Evolutionary conservation across 2,888 invertebrate species (phyloP).

Genomic region (Coenonympha glycerion): DNA sequence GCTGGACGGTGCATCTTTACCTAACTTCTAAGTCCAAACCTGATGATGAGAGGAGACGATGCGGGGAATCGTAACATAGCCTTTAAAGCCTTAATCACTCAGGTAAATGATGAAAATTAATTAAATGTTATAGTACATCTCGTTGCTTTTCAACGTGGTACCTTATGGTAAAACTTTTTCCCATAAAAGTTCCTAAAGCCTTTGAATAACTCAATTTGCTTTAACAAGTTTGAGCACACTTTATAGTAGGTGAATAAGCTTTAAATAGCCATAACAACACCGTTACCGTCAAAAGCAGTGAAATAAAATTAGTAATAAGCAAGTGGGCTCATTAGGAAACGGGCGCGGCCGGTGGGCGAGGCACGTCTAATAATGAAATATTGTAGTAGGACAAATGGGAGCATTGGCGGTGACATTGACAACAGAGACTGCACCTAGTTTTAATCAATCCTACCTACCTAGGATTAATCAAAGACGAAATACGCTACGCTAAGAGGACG

Average conservation of each 20-base stretch:
- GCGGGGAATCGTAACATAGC: no score
- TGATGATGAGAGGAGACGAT: no score
- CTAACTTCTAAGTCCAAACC: no score
- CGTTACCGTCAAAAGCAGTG: constrained; percentile 2
- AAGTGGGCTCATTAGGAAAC: constrained; percentile 7
- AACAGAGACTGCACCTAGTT: neutral
- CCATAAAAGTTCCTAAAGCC: neutral
- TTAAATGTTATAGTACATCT: no score
- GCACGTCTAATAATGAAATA: constrained; percentile 2
- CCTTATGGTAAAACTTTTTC: neutral
- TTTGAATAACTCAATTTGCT: neutral
- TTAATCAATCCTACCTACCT: no score
- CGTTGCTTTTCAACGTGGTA: no score
- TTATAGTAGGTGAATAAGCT: neutral
- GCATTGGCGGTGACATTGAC: constrained; percentile 5
- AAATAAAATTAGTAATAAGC: constrained; percentile 1
- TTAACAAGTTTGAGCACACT: neutral
- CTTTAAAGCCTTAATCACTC: no score
- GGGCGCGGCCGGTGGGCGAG: neutral
- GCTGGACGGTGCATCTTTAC: no score
- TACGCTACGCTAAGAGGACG: no score
- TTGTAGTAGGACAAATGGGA: neutral
- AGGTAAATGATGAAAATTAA: no score
- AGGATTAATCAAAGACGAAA: no score
- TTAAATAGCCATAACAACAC: neutral